phyloP scores from a whole-genome alignment of 2,888 invertebrate species.

The Drosophila limbata region DNA sequence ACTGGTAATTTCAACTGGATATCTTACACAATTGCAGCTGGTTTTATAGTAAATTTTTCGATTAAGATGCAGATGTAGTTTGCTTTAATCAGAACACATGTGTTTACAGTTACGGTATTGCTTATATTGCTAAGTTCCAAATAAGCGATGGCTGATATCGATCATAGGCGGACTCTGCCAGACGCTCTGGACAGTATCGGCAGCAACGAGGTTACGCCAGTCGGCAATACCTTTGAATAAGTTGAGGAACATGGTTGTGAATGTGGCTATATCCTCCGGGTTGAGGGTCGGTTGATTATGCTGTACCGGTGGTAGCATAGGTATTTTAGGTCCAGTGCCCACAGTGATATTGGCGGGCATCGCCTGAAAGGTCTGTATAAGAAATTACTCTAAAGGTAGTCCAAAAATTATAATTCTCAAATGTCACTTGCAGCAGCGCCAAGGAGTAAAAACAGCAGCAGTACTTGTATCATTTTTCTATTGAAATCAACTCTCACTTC shows the following conservation, averaged over 20 bases:
- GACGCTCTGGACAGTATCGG: conserved; percentile 67
- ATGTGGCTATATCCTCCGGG: conserved; percentile 60
- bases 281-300: conserved; percentile 44
- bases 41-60: conserved; percentile 6
- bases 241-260: conserved; percentile 67
- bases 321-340: conserved; percentile 39
- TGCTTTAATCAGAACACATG: neutral
- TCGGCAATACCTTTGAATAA: conserved; percentile 63
- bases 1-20: neutral
- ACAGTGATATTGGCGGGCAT: conserved; percentile 32
- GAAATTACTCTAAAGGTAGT: neutral
- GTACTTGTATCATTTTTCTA: conserved; percentile 24
- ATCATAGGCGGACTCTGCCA: conserved; percentile 71
- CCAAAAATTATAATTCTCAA: neutral
- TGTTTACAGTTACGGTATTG: neutral
- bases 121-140: conserved; percentile 36
- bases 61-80: neutral
- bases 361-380: conserved; percentile 20
- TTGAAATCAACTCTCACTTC: conserved; percentile 4
- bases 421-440: conserved; percentile 45
- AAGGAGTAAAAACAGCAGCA: conserved; percentile 31
- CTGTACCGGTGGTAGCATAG: conserved; percentile 43
- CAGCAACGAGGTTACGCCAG: conserved; percentile 65
- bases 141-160: conserved; percentile 65
- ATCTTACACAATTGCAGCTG: neutral